Evolutionary conservation across 2,113 vertebrate genomes (phyloP).

Genomic region (Lutjanus erythropterus): DNA sequence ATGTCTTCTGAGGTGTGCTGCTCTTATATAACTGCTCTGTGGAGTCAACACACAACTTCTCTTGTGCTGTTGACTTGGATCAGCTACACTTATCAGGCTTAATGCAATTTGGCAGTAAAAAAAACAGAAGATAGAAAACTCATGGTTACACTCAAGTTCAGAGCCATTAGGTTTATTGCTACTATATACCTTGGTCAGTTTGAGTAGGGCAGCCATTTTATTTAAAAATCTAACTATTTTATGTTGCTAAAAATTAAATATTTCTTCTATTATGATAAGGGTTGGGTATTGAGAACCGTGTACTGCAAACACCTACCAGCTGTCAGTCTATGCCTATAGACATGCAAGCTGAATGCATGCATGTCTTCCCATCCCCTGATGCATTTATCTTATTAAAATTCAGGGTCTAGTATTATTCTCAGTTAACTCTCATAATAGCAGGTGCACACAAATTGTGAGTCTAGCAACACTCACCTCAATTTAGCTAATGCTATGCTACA

Average conservation of each 20-base stretch:
- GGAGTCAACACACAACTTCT: not conserved
- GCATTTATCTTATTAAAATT: no score
- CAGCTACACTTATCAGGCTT: not conserved
- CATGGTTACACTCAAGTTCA: not conserved
- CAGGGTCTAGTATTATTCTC: no score
- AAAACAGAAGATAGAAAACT: not conserved
- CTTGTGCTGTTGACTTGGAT: slow-evolving; percentile 5
- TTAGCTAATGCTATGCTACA: no score
- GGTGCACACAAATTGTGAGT: no score
- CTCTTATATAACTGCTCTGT: not conserved
- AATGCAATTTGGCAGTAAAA: not conserved
- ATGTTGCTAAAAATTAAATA: not conserved
- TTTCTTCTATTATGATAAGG: not conserved
- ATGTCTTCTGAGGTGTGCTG: not conserved
- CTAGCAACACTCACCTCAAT: no score
- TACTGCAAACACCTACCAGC: no score
- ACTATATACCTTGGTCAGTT: not conserved
- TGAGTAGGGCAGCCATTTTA: not conserved
- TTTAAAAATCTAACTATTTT: not conserved
- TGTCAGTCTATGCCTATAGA: no score
- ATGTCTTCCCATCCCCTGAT: no score
- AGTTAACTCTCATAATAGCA: no score
- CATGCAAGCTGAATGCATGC: no score
- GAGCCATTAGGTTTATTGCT: not conserved
- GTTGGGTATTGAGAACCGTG: no score